Conservation (phyloP, 2,888 invertebrate genomes). For the Tetragonisca angustula region DNA sequence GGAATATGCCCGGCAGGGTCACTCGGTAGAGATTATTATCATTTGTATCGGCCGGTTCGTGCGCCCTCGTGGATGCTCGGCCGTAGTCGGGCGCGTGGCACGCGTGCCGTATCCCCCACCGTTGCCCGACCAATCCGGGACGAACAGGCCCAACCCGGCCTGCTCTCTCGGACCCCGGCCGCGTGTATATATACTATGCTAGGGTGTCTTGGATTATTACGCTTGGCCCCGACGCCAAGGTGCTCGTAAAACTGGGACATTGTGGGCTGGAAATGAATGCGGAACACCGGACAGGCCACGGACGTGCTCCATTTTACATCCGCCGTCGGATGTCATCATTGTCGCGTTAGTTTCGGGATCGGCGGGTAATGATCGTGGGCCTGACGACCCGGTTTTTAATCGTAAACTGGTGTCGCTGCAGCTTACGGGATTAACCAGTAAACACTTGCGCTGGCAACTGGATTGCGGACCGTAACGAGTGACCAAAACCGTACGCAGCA, state of each 20-base stretch:
- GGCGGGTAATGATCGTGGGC: too few species aligned
- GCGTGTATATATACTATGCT: neutral
- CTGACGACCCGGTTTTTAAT: too few species aligned
- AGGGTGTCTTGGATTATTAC: constrained; percentile 47
- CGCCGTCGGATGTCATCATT: constrained; percentile 14
- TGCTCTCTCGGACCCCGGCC: constrained; percentile 23
- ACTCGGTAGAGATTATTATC: constrained; percentile 78
- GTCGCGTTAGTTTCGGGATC: neutral
- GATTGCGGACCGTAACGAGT: too few species aligned
- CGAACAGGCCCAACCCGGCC: constrained; percentile 35
- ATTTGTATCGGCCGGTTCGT: constrained; percentile 68
- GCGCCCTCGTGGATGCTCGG: constrained; percentile 63
- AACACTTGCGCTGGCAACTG: too few species aligned
- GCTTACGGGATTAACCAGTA: too few species aligned
- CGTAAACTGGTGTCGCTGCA: too few species aligned
- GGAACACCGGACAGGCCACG: constrained; percentile 12
- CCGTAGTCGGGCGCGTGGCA: constrained; percentile 79
- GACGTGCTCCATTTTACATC: constrained; percentile 33
- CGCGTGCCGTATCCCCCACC: constrained; percentile 75
- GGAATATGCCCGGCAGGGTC: constrained; percentile 70
- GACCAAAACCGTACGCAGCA: too few species aligned
- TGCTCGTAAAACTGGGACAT: constrained; percentile 60
- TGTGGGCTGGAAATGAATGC: constrained; percentile 52
- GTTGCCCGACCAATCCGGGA: constrained; percentile 23
- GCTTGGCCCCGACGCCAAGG: constrained; percentile 2